Base-by-base conservation (phyloP, 1,140 invertebrate genomes). In the Cylas formicarius region DNA sequence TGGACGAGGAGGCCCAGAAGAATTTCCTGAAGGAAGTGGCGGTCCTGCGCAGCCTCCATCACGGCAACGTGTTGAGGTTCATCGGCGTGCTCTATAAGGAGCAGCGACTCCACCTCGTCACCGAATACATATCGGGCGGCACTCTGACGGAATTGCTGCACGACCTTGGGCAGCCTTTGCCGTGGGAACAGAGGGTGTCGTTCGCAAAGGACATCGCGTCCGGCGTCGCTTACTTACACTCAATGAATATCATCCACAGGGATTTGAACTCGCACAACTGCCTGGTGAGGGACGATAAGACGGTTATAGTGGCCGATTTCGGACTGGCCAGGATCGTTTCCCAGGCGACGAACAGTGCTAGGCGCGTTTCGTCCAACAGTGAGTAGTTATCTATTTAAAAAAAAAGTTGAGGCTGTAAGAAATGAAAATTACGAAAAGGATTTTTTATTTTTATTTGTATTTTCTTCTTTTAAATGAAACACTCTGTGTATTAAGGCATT, bases 221-320 rank as follows among this genome's bases (percentile, higher is more conserved):
- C 8, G 94, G 92, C 19, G 90, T 97, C 81, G 80, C 84, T 11
- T 97, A 96, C 69, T 72, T 97, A 23, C 93, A 97, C 70, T 83
- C 85, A 37, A 85, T 84, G 78, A 91, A 91, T 61, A 88, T 95
- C 48, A 94, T 97, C 53, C 94, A 97, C 68, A 41, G 40, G 38
- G 94, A 97, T 70, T 75, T 97, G 45, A 97, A 96, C 68, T 96
- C 92, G 10, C 89, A 93, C 69, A 97, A 97, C 72, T 92, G 91
- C 63, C 72, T 97, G 43, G 84, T 97, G n/a, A 58, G 65, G 21
- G 66, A 82, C 69, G 88, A 90, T 63, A 83, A 81, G 56, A 88
- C 84, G 33, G 90, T 95, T 10, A 86, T 97, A 4, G 90, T 97
- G 1, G 91, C 90, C 7, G 92, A 97, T 69, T 96, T 97, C 70